These are phyloP conservation scores for Lithobates sylvaticus DNA, from an alignment of 2,797 vertebrate genomes.

Conservation along the genomic window DNA sequence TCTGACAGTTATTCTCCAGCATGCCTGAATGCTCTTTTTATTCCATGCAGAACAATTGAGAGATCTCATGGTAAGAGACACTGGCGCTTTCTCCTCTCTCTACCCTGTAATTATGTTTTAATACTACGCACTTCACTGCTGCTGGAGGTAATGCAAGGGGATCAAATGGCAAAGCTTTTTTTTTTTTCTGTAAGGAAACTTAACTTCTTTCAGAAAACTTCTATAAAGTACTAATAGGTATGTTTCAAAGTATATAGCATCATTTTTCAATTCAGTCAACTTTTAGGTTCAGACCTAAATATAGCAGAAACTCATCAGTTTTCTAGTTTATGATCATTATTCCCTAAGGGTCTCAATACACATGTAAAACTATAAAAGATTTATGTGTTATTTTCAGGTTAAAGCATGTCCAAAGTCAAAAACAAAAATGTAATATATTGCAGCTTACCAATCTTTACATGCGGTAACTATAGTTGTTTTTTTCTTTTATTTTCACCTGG, in stretches of 20 bases:
- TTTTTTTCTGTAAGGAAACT: constrained; percentile 23
- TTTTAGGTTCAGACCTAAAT: not conserved
- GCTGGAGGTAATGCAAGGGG: constrained; percentile 41
- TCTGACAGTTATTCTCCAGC: constrained; percentile 77
- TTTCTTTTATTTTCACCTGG: too few species aligned
- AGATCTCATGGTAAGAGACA: constrained; percentile 77
- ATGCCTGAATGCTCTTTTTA: constrained; percentile 79
- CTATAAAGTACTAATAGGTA: not conserved
- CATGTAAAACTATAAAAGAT: too few species aligned
- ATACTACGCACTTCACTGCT: constrained; percentile 64
- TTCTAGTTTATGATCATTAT: too few species aligned
- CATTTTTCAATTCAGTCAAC: not conserved
- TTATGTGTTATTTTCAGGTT: too few species aligned
- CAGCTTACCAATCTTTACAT: too few species aligned
- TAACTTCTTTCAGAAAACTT: constrained; percentile 29
- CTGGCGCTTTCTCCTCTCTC: constrained; percentile 72
- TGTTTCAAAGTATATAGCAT: not conserved
- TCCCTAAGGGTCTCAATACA: too few species aligned
- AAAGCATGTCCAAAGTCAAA: too few species aligned
- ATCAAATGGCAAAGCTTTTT: constrained; percentile 40
- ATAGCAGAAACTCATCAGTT: too few species aligned
- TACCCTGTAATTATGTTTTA: constrained; percentile 78
- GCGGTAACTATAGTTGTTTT: too few species aligned
- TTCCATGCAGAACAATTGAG: constrained; percentile 78
- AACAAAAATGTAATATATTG: too few species aligned